Conservation (phyloP, 2,113 vertebrate genomes). For the Nerophis ophidion region DNA sequence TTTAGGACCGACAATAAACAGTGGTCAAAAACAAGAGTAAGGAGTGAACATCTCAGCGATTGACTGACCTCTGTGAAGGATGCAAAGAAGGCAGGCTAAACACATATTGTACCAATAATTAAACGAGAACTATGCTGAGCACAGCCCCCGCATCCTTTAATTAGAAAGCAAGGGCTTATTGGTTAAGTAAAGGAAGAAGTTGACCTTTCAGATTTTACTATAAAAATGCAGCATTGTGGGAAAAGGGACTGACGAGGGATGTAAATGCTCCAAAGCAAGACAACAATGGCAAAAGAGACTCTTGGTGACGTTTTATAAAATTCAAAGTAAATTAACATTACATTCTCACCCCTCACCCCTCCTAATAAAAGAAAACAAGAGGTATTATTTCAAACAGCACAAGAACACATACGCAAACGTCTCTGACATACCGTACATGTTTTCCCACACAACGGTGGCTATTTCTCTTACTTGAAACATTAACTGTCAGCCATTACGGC, state of each 20-base stretch:
- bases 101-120: constrained; percentile 5
- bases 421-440: constrained; percentile 20
- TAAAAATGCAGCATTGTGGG: constrained; percentile 55
- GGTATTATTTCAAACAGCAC: constrained; percentile 48
- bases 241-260: constrained; percentile 53
- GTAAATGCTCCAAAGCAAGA: constrained; percentile 44
- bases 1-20: constrained; percentile 10
- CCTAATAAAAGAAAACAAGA: constrained; percentile 13
- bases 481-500: constrained; percentile 42
- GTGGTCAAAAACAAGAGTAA: constrained; percentile 9
- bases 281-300: constrained; percentile 67
- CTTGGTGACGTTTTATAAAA: constrained; percentile 58
- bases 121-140: constrained; percentile 7
- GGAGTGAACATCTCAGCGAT: constrained; percentile 10
- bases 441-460: constrained; percentile 57
- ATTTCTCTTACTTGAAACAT: constrained; percentile 44
- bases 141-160: not conserved
- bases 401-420: constrained; percentile 54
- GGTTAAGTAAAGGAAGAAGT: constrained; percentile 17
- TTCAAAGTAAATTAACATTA: constrained; percentile 55
- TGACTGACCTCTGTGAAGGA: constrained; percentile 27
- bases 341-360: not conserved
- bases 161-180: constrained; percentile 13
- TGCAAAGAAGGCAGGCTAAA: constrained; percentile 3
- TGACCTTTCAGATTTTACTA: constrained; percentile 26